Conservation (phyloP, 2,113 vertebrate genomes). For the Terrapene triunguis region DNA sequence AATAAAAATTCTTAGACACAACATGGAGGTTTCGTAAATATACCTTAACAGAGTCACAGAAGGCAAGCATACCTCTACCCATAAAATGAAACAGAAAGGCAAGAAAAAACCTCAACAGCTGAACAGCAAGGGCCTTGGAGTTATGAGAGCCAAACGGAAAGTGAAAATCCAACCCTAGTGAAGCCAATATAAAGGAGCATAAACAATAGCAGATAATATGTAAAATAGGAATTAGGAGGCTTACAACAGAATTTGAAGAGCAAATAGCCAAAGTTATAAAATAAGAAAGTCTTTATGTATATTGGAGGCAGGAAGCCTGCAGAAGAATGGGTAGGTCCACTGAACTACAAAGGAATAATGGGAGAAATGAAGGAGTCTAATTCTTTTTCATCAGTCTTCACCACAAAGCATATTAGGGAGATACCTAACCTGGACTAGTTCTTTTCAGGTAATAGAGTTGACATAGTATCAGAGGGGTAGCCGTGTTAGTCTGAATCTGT, state of each 20-base stretch:
- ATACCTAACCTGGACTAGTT: background rate
- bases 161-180: fast-evolving
- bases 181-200: background rate
- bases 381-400: background rate
- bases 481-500: too few relatives aligned
- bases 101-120: background rate
- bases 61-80: too few relatives aligned
- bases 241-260: background rate
- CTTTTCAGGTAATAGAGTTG: background rate
- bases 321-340: background rate
- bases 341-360: background rate
- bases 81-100: background rate
- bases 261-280: background rate
- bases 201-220: background rate
- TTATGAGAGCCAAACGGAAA: background rate
- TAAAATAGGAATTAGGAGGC: background rate
- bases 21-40: background rate
- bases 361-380: background rate
- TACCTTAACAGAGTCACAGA: background rate
- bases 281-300: background rate
- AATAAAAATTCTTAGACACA: background rate
- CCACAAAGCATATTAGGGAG: background rate
- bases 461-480: background rate
- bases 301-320: background rate
- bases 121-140: background rate